Base-by-base conservation (phyloP, 1,140 invertebrate species). In the Brachionus calyciflorus region DNA sequence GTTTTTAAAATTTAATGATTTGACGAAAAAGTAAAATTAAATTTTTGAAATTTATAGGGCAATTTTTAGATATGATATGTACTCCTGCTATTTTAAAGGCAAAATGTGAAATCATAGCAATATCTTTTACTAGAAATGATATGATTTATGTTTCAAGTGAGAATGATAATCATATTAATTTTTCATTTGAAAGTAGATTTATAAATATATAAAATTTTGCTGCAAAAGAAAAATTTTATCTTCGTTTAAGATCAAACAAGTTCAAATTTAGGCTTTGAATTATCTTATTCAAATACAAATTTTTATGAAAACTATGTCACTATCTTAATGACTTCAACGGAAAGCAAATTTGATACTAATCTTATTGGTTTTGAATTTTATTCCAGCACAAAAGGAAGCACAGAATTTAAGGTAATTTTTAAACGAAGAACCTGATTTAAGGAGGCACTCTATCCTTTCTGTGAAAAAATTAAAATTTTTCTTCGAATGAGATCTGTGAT, bases 271-370 rank as follows among this genome's bases (percentile, higher is more conserved):
- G 53, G 53, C 9, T 14, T 55, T 12, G 53, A 55, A 55, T 55
- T 55, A 28, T 55, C 53, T 14, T 28, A 55, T n/a, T 14, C 14
- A 26, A 28, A 14, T 12, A 10, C 6, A 17, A 53, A 53, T 28
- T 14, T 4, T 14, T 5, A 55, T 28, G 9, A 24, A 9, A 12
- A 24, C 28, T 5, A n/a, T 33, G 0, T 14, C 1, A 28, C 33
- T 55, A 28, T 55, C 17, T 21, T 55, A 28, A 12, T 55, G 3
- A 12, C 53, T 14, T 55, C 53, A 14, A 28, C 53, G 33, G 53
- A 55, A 55, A 28, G 28, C 26, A 55, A 55, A 55, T 55, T 55
- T 55, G 53, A 55, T 55, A 28, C 53, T 3, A 55, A 28, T 28
- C 24, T 55, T 12, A 17, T 55, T 55, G 53, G 53, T 3, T 55